These are phyloP conservation scores for Gnatocerus cornutus DNA, from an alignment of 2,888 invertebrate genomes.

Conservation along the genomic window DNA sequence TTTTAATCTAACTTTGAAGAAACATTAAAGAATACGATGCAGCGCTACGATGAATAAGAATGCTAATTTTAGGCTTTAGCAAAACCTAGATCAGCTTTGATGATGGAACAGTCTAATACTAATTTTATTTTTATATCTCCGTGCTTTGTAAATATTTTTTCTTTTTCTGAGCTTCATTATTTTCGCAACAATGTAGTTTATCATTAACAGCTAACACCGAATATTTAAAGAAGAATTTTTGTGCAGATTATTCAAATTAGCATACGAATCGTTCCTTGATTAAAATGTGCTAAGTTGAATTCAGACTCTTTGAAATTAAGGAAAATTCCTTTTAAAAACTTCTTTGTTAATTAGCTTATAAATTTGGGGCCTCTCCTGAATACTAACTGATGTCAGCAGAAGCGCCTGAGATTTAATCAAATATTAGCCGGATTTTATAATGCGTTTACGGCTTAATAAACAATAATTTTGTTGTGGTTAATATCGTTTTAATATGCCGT, in stretches of 20 bases:
- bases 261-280: slow-evolving; percentile 50
- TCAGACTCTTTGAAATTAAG: slow-evolving; percentile 45
- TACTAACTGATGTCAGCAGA: slow-evolving; percentile 36
- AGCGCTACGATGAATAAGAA: not conserved
- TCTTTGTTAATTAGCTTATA: slow-evolving; percentile 47
- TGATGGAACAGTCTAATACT: no score
- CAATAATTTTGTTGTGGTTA: no score
- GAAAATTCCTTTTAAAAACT: slow-evolving; percentile 44
- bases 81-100: no score
- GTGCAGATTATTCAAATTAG: slow-evolving; percentile 43
- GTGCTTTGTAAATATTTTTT: no score
- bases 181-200: no score
- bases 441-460: not conserved
- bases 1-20: not conserved
- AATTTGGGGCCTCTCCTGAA: slow-evolving; percentile 40
- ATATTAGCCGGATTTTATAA: no score
- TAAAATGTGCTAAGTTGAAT: slow-evolving; percentile 50
- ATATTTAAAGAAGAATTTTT: slow-evolving; percentile 46
- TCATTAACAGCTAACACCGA: slow-evolving; percentile 10
- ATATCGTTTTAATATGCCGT: no score
- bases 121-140: no score
- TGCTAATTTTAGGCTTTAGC: not conserved
- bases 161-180: no score
- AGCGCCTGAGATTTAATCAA: slow-evolving; percentile 3
- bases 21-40: slow-evolving; percentile 5